These are phyloP conservation scores for Himalopsyche japonica DNA, from an alignment of 2,888 invertebrate genomes.

Conservation along the genomic window DNA sequence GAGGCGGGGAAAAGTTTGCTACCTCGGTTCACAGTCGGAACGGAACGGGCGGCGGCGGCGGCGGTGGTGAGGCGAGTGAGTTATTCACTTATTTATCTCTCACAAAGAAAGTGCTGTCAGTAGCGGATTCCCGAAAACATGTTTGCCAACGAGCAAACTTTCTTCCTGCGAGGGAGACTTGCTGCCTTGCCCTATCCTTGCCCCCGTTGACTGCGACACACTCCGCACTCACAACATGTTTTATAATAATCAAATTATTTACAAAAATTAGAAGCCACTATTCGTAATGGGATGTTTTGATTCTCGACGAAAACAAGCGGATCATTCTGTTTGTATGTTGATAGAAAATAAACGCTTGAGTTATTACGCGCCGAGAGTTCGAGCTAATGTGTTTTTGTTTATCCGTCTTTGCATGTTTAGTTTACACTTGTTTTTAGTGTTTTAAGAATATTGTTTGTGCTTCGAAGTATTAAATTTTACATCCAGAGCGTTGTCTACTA, in stretches of 20 bases:
- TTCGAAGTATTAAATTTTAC: background rate
- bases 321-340: background rate
- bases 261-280: background rate
- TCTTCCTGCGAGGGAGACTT: background rate
- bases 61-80: slow-evolving; percentile 31
- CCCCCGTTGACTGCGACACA: background rate
- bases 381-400: background rate
- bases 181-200: background rate
- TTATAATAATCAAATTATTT: background rate
- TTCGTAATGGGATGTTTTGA: background rate
- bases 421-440: background rate
- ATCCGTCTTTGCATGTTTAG: background rate
- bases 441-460: background rate
- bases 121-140: slow-evolving; percentile 38
- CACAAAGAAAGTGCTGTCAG: slow-evolving; percentile 40
- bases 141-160: slow-evolving; percentile 31
- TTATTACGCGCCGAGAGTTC: background rate
- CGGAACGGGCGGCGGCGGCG: background rate
- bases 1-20: slow-evolving; percentile 20
- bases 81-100: slow-evolving; percentile 41
- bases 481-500: background rate
- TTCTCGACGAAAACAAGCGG: background rate
- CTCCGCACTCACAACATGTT: background rate
- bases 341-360: background rate
- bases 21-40: background rate